Conservation (phyloP, 2,113 vertebrate species). For the Chiloscyllium plagiosum region DNA sequence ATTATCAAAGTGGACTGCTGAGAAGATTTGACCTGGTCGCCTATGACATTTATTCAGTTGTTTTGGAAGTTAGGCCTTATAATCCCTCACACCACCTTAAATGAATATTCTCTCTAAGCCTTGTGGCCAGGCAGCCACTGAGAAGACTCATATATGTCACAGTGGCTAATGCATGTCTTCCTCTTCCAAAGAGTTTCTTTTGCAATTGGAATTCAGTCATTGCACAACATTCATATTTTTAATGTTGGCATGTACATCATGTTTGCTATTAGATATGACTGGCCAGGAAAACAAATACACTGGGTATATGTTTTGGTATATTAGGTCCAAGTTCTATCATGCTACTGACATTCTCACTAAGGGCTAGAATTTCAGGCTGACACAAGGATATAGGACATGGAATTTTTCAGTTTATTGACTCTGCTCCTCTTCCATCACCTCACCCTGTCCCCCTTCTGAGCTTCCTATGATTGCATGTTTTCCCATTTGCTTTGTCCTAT, state of each 20-base stretch:
- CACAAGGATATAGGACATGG: background rate
- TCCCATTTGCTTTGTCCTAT: background rate
- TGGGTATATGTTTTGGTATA: background rate
- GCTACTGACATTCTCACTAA: background rate
- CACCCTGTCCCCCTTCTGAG: no score
- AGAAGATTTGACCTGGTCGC: no score
- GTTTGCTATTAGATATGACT: background rate
- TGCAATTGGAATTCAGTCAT: background rate
- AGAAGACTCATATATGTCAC: no score
- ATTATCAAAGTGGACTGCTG: no score
- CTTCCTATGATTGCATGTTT: background rate
- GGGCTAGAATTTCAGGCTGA: background rate
- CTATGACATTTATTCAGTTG: no score
- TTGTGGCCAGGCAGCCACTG: no score
- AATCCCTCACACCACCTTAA: no score
- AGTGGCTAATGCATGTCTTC: no score
- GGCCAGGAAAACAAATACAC: background rate
- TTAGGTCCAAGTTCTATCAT: background rate
- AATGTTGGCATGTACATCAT: background rate
- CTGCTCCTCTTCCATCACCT: background rate
- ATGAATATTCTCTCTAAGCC: no score
- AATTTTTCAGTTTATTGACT: background rate
- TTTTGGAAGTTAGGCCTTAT: no score
- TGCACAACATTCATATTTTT: background rate
- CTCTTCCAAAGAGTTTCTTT: background rate